Evolutionary conservation across 23 tunicate genomes (phyloP).

Genomic region (Phallusia fumigata): DNA sequence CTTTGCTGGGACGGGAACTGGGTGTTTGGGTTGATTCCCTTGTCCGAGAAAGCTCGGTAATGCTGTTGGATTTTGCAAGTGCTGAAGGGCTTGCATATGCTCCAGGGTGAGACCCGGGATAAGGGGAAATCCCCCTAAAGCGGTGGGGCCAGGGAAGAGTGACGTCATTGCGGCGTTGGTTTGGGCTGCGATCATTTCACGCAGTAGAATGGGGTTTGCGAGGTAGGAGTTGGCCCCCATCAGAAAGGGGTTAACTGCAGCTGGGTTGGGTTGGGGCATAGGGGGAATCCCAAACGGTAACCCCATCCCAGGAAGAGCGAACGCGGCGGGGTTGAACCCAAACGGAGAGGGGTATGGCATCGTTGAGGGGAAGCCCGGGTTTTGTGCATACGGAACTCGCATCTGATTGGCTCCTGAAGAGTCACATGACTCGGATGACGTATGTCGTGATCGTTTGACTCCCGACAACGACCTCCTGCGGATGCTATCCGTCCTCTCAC

Average conservation of each 20-base stretch:
- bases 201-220: slow-evolving; percentile 52
- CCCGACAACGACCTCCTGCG: slow-evolving; percentile 10
- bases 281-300: slow-evolving; percentile 25
- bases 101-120: slow-evolving; percentile 23
- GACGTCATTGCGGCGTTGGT: slow-evolving; percentile 17
- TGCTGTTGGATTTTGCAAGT: slow-evolving; percentile 11
- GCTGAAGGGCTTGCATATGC: slow-evolving; percentile 56
- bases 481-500: neutral
- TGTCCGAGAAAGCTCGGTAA: neutral
- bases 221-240: slow-evolving; percentile 60
- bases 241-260: slow-evolving; percentile 46
- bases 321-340: slow-evolving; percentile 13
- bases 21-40: neutral
- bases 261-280: slow-evolving; percentile 29
- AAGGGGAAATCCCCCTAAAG: slow-evolving; percentile 20
- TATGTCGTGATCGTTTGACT: neutral
- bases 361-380: neutral
- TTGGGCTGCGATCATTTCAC: slow-evolving; percentile 44
- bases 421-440: neutral
- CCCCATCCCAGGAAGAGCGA: slow-evolving; percentile 32
- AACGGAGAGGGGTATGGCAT: neutral
- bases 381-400: neutral
- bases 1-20: neutral
- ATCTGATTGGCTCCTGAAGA: neutral
- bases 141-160: slow-evolving; percentile 14